Evolutionary conservation across 2,797 vertebrate genomes (phyloP), one percentile per base, ranked within the genome.

Genomic region (Syndactyla subalaris): DNA sequence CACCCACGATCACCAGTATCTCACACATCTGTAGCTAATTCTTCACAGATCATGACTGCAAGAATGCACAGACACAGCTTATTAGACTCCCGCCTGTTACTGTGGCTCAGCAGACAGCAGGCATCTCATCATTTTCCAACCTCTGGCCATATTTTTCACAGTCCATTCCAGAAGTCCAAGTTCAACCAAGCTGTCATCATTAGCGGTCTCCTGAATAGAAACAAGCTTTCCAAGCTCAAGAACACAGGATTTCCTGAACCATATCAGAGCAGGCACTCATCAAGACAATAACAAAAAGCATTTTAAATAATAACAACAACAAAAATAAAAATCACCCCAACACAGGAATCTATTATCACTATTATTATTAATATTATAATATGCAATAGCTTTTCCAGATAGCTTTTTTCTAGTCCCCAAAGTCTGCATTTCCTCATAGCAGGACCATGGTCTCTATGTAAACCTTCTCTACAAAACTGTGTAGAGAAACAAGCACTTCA

Each of bases 181-280:
- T 75, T 95, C 83, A 79, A 93, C 76, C 34, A 86, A 63, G 38
- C n/a, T 70, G 80, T 59, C 83, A 86, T n/a, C 62, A 38, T 55
- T 34, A 92, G 66, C 55, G 70, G 34, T 34, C 63, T 88, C 39
- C 48, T 79, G 54, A 92, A 94, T 6, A 96, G 58, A 66, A 93
- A 85, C 61, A 91, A 78, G 39, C 46, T 66, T 84, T 88, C 73
- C 39, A 81, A 78, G 63, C 71, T 88, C 83, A 88, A 80, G 71
- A 94, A 92, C 93, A 95, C 94, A 95, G 93, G 95, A 97, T 95
- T 94, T 95, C 96, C 95, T 93, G 93, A 87, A 73, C 83, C 59
- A 7, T 63, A 95, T 86, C 83, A 90, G 58, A 93, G 45, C 83
- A 96, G 83, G 77, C 92, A 90, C 90, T 92, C 76, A 86, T 88